phyloP scores from a whole-genome alignment of 2,113 vertebrate genomes.

The Saccopteryx bilineata region DNA sequence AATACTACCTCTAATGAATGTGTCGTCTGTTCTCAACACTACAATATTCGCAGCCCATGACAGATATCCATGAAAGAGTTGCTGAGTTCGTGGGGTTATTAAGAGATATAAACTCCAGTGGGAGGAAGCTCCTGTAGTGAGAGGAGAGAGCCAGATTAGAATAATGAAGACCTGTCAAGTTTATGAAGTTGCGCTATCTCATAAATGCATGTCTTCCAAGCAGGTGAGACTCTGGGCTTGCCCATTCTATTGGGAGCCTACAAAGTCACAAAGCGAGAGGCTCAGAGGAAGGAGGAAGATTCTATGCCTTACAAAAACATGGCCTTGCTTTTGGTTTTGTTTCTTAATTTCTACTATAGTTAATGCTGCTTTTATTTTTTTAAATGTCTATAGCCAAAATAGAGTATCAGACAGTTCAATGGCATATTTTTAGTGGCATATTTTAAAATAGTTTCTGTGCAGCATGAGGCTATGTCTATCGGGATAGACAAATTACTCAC shows the following conservation, averaged over 20 bases:
- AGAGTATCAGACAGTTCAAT: not conserved
- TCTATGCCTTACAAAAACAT: not conserved
- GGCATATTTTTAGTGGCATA: not conserved
- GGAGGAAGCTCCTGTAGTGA: not conserved
- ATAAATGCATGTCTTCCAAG: not conserved
- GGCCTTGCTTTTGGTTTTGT: not conserved
- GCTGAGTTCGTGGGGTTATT: not conserved
- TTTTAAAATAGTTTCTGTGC: not conserved
- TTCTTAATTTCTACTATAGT: not conserved
- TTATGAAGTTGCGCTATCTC: not conserved
- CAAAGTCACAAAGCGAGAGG: not conserved
- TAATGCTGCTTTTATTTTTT: slow-evolving; percentile 12
- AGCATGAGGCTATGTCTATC: not conserved
- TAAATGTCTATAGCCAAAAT: not conserved
- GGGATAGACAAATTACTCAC: not conserved
- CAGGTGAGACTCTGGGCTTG: not conserved
- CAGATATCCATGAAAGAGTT: not conserved
- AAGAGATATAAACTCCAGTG: not conserved
- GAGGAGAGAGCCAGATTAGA: not conserved
- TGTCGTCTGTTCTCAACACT: not conserved
- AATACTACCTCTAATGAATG: not conserved
- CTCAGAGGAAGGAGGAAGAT: not conserved
- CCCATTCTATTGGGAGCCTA: not conserved
- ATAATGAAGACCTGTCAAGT: not conserved
- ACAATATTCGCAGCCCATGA: not conserved